phyloP scores from a whole-genome alignment of 2,113 vertebrate genomes.

The Puntigrus tetrazona region DNA sequence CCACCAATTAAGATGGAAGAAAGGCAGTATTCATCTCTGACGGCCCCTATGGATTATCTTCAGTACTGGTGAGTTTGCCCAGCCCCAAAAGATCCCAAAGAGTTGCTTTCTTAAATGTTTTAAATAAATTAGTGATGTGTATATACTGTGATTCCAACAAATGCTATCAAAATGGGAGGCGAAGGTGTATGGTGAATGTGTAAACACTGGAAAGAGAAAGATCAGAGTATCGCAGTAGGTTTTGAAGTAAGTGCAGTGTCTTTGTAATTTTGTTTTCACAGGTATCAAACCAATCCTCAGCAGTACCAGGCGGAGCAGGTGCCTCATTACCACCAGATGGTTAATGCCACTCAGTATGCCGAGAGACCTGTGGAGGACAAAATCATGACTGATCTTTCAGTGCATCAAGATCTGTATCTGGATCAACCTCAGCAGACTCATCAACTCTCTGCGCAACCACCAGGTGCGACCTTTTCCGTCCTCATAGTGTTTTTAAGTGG shows the following conservation, averaged over 20 bases:
- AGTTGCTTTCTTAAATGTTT: background rate
- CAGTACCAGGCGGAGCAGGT: conserved; percentile 62
- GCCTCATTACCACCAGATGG: conserved; percentile 60
- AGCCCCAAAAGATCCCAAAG: conserved; percentile 9
- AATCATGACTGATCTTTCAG: conserved; percentile 66
- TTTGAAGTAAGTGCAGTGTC: background rate
- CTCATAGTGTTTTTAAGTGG: background rate
- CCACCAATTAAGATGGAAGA: conserved; percentile 74
- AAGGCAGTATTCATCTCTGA: conserved; percentile 74
- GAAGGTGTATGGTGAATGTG: background rate
- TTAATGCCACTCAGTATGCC: conserved; percentile 52
- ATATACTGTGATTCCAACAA: background rate
- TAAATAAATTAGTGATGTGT: background rate
- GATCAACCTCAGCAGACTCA: conserved; percentile 16
- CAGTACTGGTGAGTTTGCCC: conserved; percentile 76
- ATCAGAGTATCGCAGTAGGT: background rate
- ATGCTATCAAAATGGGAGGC: background rate
- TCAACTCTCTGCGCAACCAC: conserved; percentile 30
- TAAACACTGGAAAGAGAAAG: background rate
- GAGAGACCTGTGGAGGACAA: conserved; percentile 66
- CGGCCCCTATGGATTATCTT: conserved; percentile 75
- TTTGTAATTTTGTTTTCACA: conserved; percentile 44
- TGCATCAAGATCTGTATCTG: conserved; percentile 65
- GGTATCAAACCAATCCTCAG: conserved; percentile 72
- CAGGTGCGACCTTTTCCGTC: conserved; percentile 20